Conservation (phyloP, 2,888 invertebrate genomes). For the Epinotia ramella region DNA sequence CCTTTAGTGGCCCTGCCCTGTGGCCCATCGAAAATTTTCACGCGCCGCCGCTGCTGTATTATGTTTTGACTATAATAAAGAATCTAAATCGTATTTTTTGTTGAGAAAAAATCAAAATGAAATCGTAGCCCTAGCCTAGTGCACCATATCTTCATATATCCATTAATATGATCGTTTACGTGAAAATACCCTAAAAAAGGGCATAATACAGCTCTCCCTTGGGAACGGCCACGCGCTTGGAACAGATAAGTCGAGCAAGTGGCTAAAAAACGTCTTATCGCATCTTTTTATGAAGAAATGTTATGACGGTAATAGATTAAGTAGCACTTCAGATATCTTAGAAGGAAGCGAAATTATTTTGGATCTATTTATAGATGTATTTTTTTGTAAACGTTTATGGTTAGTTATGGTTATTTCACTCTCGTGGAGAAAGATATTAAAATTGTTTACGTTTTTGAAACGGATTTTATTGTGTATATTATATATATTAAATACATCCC, state of each 20-base stretch:
- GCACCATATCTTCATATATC: not conserved
- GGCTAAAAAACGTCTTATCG: conserved; percentile 40
- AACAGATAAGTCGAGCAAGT: conserved; percentile 48
- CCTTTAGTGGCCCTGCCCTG: no score
- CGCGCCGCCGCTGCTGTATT: no score
- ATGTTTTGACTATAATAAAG: no score
- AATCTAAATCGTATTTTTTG: not conserved
- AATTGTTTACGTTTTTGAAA: not conserved
- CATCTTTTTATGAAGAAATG: conserved; percentile 36
- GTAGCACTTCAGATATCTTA: conserved; percentile 39
- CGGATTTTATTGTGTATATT: not conserved
- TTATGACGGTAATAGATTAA: conserved; percentile 45
- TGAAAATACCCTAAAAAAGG: conserved; percentile 41
- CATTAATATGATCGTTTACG: conserved; percentile 30
- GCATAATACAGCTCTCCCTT: conserved; percentile 56
- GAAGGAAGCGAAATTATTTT: conserved; percentile 18
- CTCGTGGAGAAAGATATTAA: not conserved
- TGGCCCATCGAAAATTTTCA: no score
- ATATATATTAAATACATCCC: no score
- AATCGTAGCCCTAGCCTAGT: not conserved
- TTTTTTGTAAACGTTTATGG: conserved; percentile 3
- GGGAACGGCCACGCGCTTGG: conserved; percentile 56
- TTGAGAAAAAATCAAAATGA: not conserved
- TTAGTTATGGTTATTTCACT: not conserved
- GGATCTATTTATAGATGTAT: not conserved